A percentile compares a stretch with the other conserved stretches of the same genome.
Evolutionary conservation across 2,797 vertebrate genomes (phyloP).

Genomic region (Siniperca scherzeri): DNA sequence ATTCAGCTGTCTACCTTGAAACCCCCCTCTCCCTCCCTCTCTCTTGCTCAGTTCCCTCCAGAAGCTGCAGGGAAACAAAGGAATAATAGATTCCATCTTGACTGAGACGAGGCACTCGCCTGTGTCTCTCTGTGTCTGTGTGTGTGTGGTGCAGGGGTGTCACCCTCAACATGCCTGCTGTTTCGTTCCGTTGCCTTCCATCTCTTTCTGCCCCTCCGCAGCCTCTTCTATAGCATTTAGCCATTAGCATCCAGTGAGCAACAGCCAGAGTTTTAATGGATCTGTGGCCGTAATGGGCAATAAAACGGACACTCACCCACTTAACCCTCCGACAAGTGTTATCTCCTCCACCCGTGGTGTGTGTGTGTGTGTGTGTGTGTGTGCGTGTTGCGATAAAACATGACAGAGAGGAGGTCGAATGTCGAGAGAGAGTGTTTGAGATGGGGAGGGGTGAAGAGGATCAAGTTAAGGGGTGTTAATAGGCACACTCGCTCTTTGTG

Average conservation of each 20-base stretch:
- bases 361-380: not conserved
- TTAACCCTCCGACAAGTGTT: slow-evolving; percentile 64
- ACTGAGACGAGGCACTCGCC: slow-evolving; percentile 44
- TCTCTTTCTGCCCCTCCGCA: slow-evolving; percentile 20
- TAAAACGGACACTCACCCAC: slow-evolving; percentile 62
- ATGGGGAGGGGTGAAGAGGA: slow-evolving; percentile 42
- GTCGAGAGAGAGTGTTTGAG: slow-evolving; percentile 44
- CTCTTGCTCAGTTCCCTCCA: slow-evolving; percentile 58
- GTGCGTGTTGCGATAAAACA: slow-evolving; percentile 25
- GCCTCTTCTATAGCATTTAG: slow-evolving; percentile 32
- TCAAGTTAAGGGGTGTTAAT: slow-evolving; percentile 67
- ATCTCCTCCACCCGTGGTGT: slow-evolving; percentile 16
- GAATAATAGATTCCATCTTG: slow-evolving; percentile 77
- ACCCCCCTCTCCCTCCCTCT: not conserved
- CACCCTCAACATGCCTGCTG: slow-evolving; percentile 24
- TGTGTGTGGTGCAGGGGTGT: slow-evolving; percentile 38
- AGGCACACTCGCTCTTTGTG: slow-evolving; percentile 27
- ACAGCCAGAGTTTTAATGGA: slow-evolving; percentile 38
- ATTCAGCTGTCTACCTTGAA: slow-evolving; percentile 46
- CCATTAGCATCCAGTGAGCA: slow-evolving; percentile 51
- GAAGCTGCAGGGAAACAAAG: slow-evolving; percentile 77
- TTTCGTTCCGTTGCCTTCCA: slow-evolving; percentile 1
- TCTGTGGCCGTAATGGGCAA: slow-evolving; percentile 50
- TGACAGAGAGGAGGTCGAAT: slow-evolving; percentile 41
- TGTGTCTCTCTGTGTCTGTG: not conserved